Evolutionary conservation across 2,888 invertebrate genomes (phyloP), one percentile per base, ranked within the genome.

Genomic region (Dryocosmus kuriphilus): DNA sequence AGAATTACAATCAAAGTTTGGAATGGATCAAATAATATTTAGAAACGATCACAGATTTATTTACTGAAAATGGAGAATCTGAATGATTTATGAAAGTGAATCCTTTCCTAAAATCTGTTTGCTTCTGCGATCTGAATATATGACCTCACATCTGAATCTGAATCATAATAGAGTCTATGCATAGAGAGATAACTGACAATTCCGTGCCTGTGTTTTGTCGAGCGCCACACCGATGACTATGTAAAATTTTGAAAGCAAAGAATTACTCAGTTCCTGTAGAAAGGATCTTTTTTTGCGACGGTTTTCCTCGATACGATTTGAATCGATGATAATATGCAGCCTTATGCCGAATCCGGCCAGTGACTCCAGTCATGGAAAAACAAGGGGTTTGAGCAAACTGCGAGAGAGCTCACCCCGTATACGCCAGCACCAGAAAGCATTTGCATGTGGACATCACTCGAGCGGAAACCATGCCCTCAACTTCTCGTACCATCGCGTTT

Each of bases 381-480:
- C 81, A 85, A 83, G 79, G 81, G 81, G 79, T 77, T 78, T 60
- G 76, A 79, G 79, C 74, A 60, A 80, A 81, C 78, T 79, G 80
- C 77, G 79, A 75, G 78, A 76, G 80, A 81, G 78, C 79, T 79
- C 78, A 73, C 80, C 78, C 77, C 41, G 51, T 79, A 76, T 79
- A 77, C 65, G 76, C 30, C 55, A 32, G 78, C 35, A 74, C 79
- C 79, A 81, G 84, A 88, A 83, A 90, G 90, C 90, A 90, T 90
- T 90, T 90, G 90, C 90, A 88, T 90, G 90, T 91, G 91, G 83
- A 86, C 89, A 88, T 88, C 90, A 86, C 79, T 86, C 86, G 87
- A 82, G 89, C 86, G 90, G 87, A 88, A 89, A 86, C 74, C 84
- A 80, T 82, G 81, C 81, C 82, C 80, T 76, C 79, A 75, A 77